A percentile compares a stretch with the other conserved stretches of the same genome.
Evolutionary conservation across 2,888 invertebrate genomes (phyloP).

Genomic region (Thalpophila matura): DNA sequence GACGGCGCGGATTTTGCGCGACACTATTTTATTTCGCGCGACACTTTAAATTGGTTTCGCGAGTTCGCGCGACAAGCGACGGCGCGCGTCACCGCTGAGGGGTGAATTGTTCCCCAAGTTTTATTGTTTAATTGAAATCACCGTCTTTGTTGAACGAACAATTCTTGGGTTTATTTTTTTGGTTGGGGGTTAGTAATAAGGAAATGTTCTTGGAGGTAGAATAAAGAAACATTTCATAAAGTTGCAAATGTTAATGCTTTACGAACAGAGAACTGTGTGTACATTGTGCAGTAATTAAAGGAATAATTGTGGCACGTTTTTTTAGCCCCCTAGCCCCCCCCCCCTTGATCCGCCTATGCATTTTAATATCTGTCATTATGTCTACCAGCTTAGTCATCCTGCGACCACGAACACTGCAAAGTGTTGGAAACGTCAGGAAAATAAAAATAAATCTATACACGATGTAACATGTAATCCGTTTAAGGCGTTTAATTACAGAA

Average conservation of each 20-base stretch:
- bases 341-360: too few relatives aligned
- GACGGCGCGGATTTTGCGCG: constrained; percentile 64
- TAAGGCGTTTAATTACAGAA: too few relatives aligned
- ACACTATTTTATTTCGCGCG: constrained; percentile 64
- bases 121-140: constrained; percentile 66
- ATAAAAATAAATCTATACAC: too few relatives aligned
- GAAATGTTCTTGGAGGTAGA: constrained; percentile 21
- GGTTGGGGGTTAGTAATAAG: constrained; percentile 29
- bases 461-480: too few relatives aligned
- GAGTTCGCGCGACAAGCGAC: constrained; percentile 60
- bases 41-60: constrained; percentile 70
- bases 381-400: too few relatives aligned
- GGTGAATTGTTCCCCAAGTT: constrained; percentile 56
- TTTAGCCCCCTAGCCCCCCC: too few relatives aligned
- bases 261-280: too few relatives aligned
- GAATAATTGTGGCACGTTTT: too few relatives aligned
- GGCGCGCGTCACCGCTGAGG: constrained; percentile 46
- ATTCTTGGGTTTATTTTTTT: constrained; percentile 51
- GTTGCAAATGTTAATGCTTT: constrained; percentile 22
- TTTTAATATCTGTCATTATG: too few relatives aligned
- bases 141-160: constrained; percentile 59
- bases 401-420: too few relatives aligned
- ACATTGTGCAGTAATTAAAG: too few relatives aligned
- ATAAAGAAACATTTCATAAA: not conserved
- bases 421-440: too few relatives aligned